A percentile compares a stretch with the other conserved stretches of the same genome.
phyloP scores from a whole-genome alignment of 2,113 vertebrate species.

The Anser cygnoides region DNA sequence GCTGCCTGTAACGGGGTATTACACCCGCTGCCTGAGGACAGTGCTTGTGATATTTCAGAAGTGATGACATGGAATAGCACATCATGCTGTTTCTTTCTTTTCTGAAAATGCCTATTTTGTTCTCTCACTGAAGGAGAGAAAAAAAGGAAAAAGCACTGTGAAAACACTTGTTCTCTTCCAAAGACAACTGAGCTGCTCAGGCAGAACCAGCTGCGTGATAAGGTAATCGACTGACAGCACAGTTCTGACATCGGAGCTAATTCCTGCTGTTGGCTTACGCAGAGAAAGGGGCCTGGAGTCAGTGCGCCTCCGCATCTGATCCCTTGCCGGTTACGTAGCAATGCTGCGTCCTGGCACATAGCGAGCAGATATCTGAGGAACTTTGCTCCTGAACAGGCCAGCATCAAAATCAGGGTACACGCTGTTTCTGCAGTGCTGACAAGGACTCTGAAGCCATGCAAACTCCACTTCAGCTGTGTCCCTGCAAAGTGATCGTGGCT shows the following conservation, averaged over 20 bases:
- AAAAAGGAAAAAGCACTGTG: not conserved
- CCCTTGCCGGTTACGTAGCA: not conserved
- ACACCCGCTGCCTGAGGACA: not conserved
- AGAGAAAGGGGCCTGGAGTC: not conserved
- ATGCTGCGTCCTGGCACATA: not conserved
- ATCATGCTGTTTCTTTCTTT: not conserved
- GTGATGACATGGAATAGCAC: not conserved
- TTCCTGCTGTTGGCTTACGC: not conserved
- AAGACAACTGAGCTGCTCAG: not conserved
- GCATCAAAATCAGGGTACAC: rapidly evolving
- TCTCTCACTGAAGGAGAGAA: not conserved
- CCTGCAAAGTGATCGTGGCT: too few species aligned
- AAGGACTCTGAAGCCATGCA: not conserved
- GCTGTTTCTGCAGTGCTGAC: not conserved
- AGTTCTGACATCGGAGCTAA: not conserved
- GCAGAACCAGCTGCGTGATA: not conserved
- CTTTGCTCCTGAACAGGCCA: not conserved
- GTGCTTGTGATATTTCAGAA: not conserved
- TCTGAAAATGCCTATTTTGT: not conserved
- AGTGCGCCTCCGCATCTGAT: not conserved
- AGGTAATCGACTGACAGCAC: not conserved
- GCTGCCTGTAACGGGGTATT: not conserved
- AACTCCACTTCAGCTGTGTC: not conserved
- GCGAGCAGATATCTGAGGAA: not conserved
- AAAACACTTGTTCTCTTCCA: not conserved